Evolutionary conservation across 2,113 vertebrate species (phyloP), one percentile per base, ranked within the genome.

Genomic region (Lophius piscatorius): DNA sequence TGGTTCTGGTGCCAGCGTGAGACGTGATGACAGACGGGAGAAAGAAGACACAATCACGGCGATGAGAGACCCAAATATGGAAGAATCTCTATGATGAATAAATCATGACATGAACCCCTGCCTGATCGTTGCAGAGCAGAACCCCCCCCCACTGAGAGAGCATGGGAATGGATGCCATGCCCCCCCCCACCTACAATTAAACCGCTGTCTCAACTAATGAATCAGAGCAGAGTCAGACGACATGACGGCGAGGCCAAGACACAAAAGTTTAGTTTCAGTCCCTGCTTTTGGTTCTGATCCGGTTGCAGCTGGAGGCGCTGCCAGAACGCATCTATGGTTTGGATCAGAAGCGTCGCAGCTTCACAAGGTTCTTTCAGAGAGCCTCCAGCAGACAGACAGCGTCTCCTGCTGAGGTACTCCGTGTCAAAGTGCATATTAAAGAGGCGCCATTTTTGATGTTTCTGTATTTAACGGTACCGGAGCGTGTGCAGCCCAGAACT

Each of bases 1-100:
- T 58, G 41, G 55, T 45, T 33, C 17, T 16, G 23, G 38, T 66
- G 66, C 59, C 67, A 70, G 57, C 33, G 35, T 13, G 22, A 61
- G 28, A 50, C 35, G 41, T 0, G 6, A 5, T 20, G 50, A 61
- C 17, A 13, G 21, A 42, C 64, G 26, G 41, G 24, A 2, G 10
- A 8, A 21, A 31, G 33, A 47, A 54, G 58, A 62, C 56, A 59
- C 41, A 54, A 35, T 38, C 51, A 16, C 26, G 34, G 45, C 40
- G 58, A 77, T 44, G 42, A 73, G 58, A 45, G 20, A 33, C 54
- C 26, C 52, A 73, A 78, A 38, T 41, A 28, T 69, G 22, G 31
- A 55, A 26, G 60, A 33, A 29, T 17, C 24, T 22, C 6, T 44
- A 9, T 26, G 4, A 51, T 89, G 73, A 89, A 86, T 87, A 68